Evolutionary conservation across 2,888 invertebrate species (phyloP), one percentile per base, ranked within the genome.

Genomic region (Drosophila lutescens): DNA sequence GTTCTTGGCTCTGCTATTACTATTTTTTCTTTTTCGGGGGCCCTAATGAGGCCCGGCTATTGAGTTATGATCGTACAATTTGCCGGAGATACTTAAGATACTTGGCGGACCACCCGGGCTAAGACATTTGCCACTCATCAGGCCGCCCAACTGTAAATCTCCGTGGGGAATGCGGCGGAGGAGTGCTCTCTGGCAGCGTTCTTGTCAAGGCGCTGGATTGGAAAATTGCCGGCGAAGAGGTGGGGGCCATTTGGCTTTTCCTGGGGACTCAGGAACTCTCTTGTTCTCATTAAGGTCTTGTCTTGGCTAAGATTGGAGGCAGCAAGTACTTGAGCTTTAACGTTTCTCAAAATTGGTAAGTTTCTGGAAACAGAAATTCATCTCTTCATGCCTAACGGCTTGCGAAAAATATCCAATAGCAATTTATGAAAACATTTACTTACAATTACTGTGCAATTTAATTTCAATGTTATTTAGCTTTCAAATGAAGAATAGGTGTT

Each of bases 21-120:
- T 34, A 34, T 38, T 23, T 8, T 26, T 20, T 36, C 12, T 20
- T 10, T 61, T 63, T 62, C 43, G 7, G 63, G 73, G 68, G 70
- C 71, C 77, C 86, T 87, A 82, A 82, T 82, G 82, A 81, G 77
- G 50, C 68, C 38, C 32, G 51, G 56, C 75, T 77, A 87, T 82
- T 81, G 82, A 87, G 77, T 75, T 87, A 81, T 81, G 82, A 79
- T 57, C 69, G 51, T 67, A 66, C 65, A 66, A 66, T 66, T 68
- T 67, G 68, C 66, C 49, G 57, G 47, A 68, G 41, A 68, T 68
- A 67, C 56, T 56, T 67, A 68, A 43, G 68, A 40, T 54, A 66
- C 66, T 66, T 47, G 34, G 15, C 40, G n/a, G 66, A 67, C 66
- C 66, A 67, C 66, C 66, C 66, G 56, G 56, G 74, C 65, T 65